phyloP scores from a whole-genome alignment of 2,888 invertebrate species.

The Sympetrum striolatum region DNA sequence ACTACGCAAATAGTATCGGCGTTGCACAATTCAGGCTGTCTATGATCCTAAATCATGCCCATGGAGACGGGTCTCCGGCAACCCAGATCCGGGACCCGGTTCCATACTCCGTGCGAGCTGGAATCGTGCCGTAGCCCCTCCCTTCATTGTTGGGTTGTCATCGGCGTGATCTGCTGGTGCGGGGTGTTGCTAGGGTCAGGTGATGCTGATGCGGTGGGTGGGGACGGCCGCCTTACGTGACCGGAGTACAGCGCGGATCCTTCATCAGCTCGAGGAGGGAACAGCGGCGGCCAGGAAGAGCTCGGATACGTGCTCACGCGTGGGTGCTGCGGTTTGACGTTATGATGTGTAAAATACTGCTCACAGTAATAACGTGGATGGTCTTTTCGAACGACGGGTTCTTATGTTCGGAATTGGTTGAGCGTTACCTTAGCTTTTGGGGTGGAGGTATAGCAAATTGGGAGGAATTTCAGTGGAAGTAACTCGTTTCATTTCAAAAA shows the following conservation, averaged over 20 bases:
- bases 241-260: background rate
- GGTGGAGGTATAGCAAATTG: too few species aligned
- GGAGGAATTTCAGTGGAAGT: too few species aligned
- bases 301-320: background rate
- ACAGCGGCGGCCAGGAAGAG: background rate
- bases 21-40: background rate
- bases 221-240: slow-evolving; percentile 2
- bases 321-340: background rate
- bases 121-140: background rate
- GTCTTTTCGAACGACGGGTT: too few species aligned
- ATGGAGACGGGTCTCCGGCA: background rate
- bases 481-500: too few species aligned
- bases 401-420: too few species aligned
- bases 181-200: background rate
- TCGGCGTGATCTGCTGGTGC: background rate
- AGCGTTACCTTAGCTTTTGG: too few species aligned
- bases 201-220: background rate
- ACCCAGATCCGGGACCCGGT: slow-evolving; percentile 20
- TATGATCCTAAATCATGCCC: background rate
- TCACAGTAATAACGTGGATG: too few species aligned
- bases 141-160: background rate
- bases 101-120: background rate
- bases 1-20: background rate
- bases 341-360: too few species aligned
- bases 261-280: background rate